Evolutionary conservation across 2,888 invertebrate genomes (phyloP), one percentile per base, ranked within the genome.

Genomic region (Polydrusus tereticollis): DNA sequence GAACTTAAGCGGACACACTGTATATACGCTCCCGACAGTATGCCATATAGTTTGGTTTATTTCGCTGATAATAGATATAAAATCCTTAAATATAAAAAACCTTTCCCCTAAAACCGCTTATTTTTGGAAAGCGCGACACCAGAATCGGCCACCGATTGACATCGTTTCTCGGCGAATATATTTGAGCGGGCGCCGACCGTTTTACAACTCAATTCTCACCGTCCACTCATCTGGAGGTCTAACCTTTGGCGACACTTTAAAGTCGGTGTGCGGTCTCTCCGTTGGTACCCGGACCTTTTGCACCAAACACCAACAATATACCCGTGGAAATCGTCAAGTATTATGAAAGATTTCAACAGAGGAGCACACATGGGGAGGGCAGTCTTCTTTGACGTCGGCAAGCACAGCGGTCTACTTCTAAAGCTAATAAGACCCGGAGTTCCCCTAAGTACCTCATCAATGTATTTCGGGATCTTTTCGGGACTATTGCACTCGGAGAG

Each of bases 201-300:
- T 64, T 69, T 69, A 69, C 69, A 69, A 45, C 69, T 69, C 58
- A 69, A 69, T 69, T 69, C 69, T 69, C 63, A 64, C 63, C 63
- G 33, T 64, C 18, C 55, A 41, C 45, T 64, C 69, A 45, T 69
- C 64, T 63, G 63, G 57, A 47, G 57, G 63, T 69, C 63, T 55
- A 58, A 64, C 68, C 60, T 68, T 45, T 29, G 36, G 6, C 16
- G 68, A 38, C 68, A 52, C 50, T 52, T 58, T 20, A 57, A 57
- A 16, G 50, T 57, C 38, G 57, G 63, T 69, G 69, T 69, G 69
- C 62, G 69, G 69, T 69, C 69, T 47, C 2, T 41, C 21, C n/a
- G n/a, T n/a, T n/a, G 26, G 57, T 36, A 6, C 45, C 8, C 0
- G 12, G 18, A 41, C 7, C n/a, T 20, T 16, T 55, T 65, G 20